These are phyloP conservation scores for Clepsis dumicolana DNA, from an alignment of 2,888 invertebrate genomes.

Conservation along the genomic window DNA sequence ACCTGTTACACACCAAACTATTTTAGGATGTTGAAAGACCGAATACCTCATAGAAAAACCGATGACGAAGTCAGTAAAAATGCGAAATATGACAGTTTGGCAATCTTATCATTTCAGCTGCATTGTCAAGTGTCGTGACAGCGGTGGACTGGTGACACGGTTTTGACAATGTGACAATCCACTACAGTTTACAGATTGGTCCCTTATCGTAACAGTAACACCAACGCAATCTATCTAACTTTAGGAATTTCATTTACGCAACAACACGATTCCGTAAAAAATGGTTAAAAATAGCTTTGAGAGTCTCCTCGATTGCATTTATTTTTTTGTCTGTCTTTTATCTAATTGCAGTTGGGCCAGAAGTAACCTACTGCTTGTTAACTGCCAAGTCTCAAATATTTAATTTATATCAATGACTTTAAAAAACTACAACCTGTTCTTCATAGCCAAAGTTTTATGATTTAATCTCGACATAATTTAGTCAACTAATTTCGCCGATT, in stretches of 20 bases:
- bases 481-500: too few relatives aligned
- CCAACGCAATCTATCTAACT: background rate
- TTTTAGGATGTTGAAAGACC: background rate
- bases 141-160: slow-evolving; percentile 24
- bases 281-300: slow-evolving; percentile 1
- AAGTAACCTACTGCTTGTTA: too few relatives aligned
- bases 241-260: slow-evolving; percentile 30
- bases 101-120: slow-evolving; percentile 36
- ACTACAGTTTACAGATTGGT: slow-evolving; percentile 16
- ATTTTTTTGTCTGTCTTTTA: background rate
- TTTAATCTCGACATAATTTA: too few relatives aligned
- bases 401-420: too few relatives aligned
- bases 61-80: slow-evolving; percentile 22
- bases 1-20: background rate
- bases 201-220: slow-evolving; percentile 29
- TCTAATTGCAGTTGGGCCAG: too few relatives aligned
- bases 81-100: slow-evolving; percentile 32
- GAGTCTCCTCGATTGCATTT: background rate
- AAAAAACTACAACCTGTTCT: too few relatives aligned
- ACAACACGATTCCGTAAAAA: slow-evolving; percentile 21
- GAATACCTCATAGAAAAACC: slow-evolving; percentile 8
- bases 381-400: too few relatives aligned
- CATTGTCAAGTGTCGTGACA: slow-evolving; percentile 33
- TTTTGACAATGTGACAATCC: slow-evolving; percentile 33
- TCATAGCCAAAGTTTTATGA: too few relatives aligned